Base-by-base conservation (phyloP, 1,140 invertebrate genomes). In the Anastrepha ludens region DNA sequence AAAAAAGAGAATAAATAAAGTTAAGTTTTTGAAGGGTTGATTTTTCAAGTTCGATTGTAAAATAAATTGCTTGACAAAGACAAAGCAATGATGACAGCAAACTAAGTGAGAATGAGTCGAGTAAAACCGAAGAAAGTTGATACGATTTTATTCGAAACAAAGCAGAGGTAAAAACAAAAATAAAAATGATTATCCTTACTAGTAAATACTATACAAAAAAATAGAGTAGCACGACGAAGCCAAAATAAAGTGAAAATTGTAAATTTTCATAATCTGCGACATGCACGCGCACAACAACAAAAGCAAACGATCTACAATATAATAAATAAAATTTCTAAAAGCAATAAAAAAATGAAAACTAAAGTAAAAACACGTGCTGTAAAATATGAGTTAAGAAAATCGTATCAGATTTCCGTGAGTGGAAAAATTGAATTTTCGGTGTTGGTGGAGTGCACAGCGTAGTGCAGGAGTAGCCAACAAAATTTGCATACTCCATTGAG, bases 251-350 rank as follows among this genome's bases (percentile, higher is more conserved):
- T 74, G 67, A 39, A 74, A 74, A 74, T 74, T 81, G 74, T 81
- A 55, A 81, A 55, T 81, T 81, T 81, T 20, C 15, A 81, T 81
- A 81, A 81, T 81, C 74, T 81, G n/a, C 47, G 9, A 55, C 74
- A n/a, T 81, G n/a, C 74, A 81, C 20, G 47, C 74, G 11, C 50
- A 81, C 29, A 81, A 29, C 47, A 74, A 58, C n/a, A 81, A 39
- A 13, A 81, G 55, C 17, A 81, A 4, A 55, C 1, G 2, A 29
- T 13, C 17, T 41, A 13, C 15, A 50, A 74, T 41, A 55, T 55
- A 81, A 81, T 81, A 81, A 81, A 81, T 81, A 74, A 74, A 74
- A 81, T 81, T 81, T 58, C 74, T 15, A 74, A 67, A 67, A 67
- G 39, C 15, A 64, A 67, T 20, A 47, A 74, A 11, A 29, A 29